These are phyloP conservation scores for Aplodontia rufa DNA, from an alignment of 2,113 vertebrate genomes.

Conservation along the genomic window DNA sequence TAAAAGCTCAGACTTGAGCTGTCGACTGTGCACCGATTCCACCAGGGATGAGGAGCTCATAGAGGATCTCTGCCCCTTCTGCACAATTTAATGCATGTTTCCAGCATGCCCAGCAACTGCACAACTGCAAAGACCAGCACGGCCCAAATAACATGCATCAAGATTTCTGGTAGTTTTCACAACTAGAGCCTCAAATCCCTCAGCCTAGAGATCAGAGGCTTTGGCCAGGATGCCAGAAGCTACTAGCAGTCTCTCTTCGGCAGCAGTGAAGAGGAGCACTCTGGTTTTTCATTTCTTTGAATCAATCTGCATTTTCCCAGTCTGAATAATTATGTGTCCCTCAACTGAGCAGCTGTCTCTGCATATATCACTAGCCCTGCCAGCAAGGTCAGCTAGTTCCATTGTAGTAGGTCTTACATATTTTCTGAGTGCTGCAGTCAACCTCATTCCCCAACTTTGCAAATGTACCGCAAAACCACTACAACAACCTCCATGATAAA, in stretches of 20 bases:
- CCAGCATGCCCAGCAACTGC: constrained; percentile 97
- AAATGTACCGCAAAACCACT: constrained; percentile 96
- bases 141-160: constrained; percentile 99
- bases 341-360: constrained; percentile 96
- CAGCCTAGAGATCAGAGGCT: constrained; percentile 93
- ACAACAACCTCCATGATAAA: constrained; percentile 97
- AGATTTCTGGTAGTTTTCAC: constrained; percentile 98
- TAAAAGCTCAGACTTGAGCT: constrained; percentile 62
- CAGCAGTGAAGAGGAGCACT: constrained; percentile 97
- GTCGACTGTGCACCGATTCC: constrained; percentile 90
- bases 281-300: constrained; percentile 95
- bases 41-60: constrained; percentile 92
- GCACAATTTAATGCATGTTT: constrained; percentile 94
- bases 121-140: constrained; percentile 95
- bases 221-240: constrained; percentile 91
- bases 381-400: constrained; percentile 93
- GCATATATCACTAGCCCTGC: constrained; percentile 97
- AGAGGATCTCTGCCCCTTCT: constrained; percentile 93
- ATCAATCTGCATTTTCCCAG: constrained; percentile 96
- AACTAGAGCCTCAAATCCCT: constrained; percentile 97
- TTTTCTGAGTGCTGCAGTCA: constrained; percentile 94
- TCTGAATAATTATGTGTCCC: constrained; percentile 97
- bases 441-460: constrained; percentile 98
- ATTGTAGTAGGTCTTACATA: constrained; percentile 96
- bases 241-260: constrained; percentile 89